Evolutionary conservation across 2,797 vertebrate species (phyloP).

Genomic region (Cossypha heuglini): DNA sequence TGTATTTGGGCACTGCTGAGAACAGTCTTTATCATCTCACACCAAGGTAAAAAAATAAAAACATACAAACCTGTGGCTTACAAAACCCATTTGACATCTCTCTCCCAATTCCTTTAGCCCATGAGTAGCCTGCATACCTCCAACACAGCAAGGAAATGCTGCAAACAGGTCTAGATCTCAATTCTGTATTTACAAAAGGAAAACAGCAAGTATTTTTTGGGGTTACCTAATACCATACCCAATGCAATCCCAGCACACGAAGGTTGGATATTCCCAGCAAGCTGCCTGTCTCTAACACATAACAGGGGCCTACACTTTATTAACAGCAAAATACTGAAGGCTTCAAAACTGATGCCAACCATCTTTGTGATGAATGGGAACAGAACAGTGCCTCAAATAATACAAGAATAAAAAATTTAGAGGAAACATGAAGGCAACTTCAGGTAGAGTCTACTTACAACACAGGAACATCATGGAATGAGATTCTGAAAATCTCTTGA

Average conservation of each 20-base stretch:
- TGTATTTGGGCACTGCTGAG: background rate
- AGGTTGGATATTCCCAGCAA: background rate
- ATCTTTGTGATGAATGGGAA: background rate
- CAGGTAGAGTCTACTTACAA: background rate
- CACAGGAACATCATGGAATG: background rate
- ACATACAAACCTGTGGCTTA: background rate
- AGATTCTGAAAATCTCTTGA: background rate
- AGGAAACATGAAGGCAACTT: background rate
- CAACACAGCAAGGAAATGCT: background rate
- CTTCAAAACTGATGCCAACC: background rate
- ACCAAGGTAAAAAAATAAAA: background rate
- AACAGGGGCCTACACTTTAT: background rate
- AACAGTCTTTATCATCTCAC: background rate
- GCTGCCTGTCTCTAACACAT: background rate
- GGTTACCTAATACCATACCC: background rate
- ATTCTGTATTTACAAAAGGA: background rate
- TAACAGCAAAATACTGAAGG: background rate
- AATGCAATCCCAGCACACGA: fast-evolving
- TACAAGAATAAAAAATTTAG: background rate
- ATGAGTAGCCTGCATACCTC: background rate
- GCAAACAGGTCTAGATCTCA: background rate
- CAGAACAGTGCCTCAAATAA: background rate
- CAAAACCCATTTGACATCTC: background rate
- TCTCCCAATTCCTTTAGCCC: background rate
- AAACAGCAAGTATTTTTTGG: background rate